Evolutionary conservation across 1,140 invertebrate genomes (phyloP).

Genomic region (Hylyphantes graminicola): DNA sequence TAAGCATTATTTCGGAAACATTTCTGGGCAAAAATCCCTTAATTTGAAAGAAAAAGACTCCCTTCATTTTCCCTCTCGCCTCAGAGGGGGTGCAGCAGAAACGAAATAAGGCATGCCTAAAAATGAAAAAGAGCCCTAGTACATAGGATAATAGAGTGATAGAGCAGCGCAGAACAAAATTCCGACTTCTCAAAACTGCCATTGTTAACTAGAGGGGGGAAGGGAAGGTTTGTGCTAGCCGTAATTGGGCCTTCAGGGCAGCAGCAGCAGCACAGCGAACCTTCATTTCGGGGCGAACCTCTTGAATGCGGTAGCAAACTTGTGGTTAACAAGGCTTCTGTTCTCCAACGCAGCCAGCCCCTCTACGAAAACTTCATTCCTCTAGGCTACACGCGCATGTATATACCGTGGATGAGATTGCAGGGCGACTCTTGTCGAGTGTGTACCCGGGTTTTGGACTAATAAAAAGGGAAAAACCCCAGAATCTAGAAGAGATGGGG

Average conservation of each 20-base stretch:
- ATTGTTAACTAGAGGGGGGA: conserved; percentile 59
- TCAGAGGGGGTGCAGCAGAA: not conserved
- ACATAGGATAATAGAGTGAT: conserved; percentile 56
- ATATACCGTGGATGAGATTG: conserved; percentile 18
- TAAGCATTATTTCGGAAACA: no score
- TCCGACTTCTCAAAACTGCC: conserved; percentile 44
- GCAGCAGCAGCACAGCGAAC: not conserved
- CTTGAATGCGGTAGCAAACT: conserved; percentile 56
- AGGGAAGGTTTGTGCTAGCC: conserved; percentile 15
- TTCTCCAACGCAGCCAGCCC: conserved; percentile 3
- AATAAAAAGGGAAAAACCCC: no score
- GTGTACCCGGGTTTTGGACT: no score
- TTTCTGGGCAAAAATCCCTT: no score
- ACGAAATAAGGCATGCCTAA: conserved; percentile 52
- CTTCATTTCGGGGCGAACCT: conserved; percentile 43
- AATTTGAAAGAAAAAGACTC: no score
- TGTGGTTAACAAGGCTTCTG: conserved; percentile 59
- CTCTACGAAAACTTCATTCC: conserved; percentile 52
- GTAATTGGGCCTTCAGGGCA: conserved; percentile 60
- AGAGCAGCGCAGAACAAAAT: conserved; percentile 32
- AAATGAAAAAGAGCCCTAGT: conserved; percentile 54
- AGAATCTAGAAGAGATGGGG: conserved; percentile 13
- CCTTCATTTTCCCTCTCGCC: no score
- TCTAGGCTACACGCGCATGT: conserved; percentile 42
- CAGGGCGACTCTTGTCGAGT: no score